phyloP scores from a whole-genome alignment of 1,140 invertebrate genomes.

The Spodoptera frugiperda region DNA sequence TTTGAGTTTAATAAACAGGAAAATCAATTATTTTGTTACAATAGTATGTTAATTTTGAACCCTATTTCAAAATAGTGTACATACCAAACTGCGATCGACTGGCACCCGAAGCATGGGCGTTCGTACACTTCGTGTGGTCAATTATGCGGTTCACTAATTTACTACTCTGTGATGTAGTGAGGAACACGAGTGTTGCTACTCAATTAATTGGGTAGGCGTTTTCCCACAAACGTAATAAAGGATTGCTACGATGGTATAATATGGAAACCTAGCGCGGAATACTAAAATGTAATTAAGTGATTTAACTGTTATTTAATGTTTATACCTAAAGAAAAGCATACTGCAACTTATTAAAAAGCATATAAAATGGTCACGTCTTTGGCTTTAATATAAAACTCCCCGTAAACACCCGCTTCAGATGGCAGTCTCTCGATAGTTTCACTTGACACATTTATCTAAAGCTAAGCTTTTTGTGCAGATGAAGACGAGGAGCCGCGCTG shows the following conservation, averaged over 20 bases:
- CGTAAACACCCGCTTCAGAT: constrained; percentile 6
- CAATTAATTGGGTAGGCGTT: constrained; percentile 28
- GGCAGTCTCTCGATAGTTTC: constrained; percentile 51
- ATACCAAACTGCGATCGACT: constrained; percentile 27
- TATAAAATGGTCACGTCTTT: not conserved
- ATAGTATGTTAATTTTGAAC: constrained; percentile 1
- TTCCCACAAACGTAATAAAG: constrained; percentile 11
- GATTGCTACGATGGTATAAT: constrained; percentile 6
- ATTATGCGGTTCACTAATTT: constrained; percentile 32
- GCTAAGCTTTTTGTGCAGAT: constrained; percentile 86
- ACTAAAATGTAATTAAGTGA: not conserved
- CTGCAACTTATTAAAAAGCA: not conserved
- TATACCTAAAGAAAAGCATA: not conserved
- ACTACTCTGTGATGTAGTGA: constrained; percentile 20
- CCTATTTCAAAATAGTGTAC: not conserved
- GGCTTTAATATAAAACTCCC: not conserved
- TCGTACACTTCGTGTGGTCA: constrained; percentile 8
- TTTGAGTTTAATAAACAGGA: too few relatives aligned
- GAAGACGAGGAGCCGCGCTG: constrained; percentile 93
- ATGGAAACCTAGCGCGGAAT: constrained; percentile 1
- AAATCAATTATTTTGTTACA: not conserved
- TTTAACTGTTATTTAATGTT: not conserved
- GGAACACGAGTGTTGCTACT: not conserved
- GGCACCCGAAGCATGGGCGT: not conserved
- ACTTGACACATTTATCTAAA: constrained; percentile 58